These are phyloP conservation scores for Arrhopalites spinosus DNA, from an alignment of 2,888 invertebrate genomes.

Conservation along the genomic window DNA sequence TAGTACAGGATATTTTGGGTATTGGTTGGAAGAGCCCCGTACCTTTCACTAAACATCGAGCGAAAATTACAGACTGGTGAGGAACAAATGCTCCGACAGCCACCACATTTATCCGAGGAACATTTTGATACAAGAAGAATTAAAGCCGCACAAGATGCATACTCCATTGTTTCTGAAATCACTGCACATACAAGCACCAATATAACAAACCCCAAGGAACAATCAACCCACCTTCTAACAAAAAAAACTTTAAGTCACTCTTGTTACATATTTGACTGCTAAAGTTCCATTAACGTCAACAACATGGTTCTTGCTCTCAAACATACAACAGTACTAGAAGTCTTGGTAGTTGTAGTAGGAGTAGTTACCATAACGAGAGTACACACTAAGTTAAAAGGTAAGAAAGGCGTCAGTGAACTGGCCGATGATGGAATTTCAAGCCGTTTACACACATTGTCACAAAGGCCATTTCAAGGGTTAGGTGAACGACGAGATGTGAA, in stretches of 20 bases:
- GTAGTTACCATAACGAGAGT: background rate
- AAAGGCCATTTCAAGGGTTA: conserved; percentile 25
- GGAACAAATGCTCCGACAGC: conserved; percentile 39
- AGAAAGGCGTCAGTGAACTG: conserved; percentile 26
- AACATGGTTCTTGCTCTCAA: conserved; percentile 11
- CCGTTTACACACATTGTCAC: conserved; percentile 27
- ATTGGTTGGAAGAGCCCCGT: conserved; percentile 29
- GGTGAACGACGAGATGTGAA: conserved; percentile 10
- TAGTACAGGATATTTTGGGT: conserved; percentile 47
- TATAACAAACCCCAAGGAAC: conserved; percentile 14
- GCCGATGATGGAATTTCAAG: conserved; percentile 30
- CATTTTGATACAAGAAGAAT: conserved; percentile 28
- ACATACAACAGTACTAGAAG: background rate
- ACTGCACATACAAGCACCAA: conserved; percentile 2
- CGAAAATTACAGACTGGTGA: conserved; percentile 39
- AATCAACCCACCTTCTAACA: conserved; percentile 15
- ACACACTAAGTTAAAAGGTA: background rate
- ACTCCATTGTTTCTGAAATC: conserved; percentile 30
- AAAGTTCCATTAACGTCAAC: conserved; percentile 3
- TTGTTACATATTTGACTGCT: background rate
- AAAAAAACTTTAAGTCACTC: background rate
- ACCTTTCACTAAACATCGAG: conserved; percentile 38
- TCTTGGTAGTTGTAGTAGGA: background rate
- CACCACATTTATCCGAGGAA: conserved; percentile 25
- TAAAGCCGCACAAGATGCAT: conserved; percentile 17